Evolutionary conservation across 1,140 invertebrate species (phyloP), one percentile per base, ranked within the genome.

Genomic region (Drosophila ananassae): DNA sequence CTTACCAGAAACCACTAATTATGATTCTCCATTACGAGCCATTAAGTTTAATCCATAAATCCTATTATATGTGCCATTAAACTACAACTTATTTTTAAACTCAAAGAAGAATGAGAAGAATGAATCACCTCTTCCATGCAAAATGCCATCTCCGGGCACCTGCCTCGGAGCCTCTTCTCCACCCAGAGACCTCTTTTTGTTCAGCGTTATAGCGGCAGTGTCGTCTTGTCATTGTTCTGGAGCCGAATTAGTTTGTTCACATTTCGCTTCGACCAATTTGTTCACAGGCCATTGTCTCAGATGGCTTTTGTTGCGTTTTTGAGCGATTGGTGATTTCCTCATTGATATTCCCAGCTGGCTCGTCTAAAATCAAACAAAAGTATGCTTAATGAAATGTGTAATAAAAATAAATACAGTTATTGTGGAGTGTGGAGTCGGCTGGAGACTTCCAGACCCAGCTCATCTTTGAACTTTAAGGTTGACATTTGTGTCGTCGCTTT

Each of bases 171-270:
- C n/a, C 37, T 4, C 24, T n/a, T 21, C 58, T 61, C 8, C 30
- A n/a, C 8, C 13, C 17, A 17, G 7, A 9, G 2, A 32, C 10
- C 59, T 53, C 13, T 6, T 48, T 30, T 34, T 63, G 44, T 62
- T 63, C 24, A 21, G 37, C 55, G 25, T 32, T 47, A 32, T 52
- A 52, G 24, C 25, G 5, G 7, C 7, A 28, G 25, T 28, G 7
- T n/a, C 24, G 34, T 21, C 21, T n/a, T 53, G 44, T 21, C 44
- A 10, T 54, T 56, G 54, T 66, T 74, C 60, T 64, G 60, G 30
- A 57, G 62, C 50, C 73, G 73, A 79, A 79, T 81, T 77, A 77
- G 77, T 61, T 67, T 79, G 72, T 61, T 71, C 54, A 59, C 57
- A 71, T 80, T 71, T 68, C 41, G 68, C 73, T 64, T 77, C 59